Conservation (phyloP, 2,113 vertebrate genomes). For the Felis catus region F.catus_Fca126_mat1.0 CM031422.1:18140001-18140500, state of each 20-base stretch:
- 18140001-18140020: fast-evolving
- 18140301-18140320: background rate
- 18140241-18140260: background rate
- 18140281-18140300: background rate
- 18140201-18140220: background rate
- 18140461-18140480: background rate
- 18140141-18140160: no score
- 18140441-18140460: background rate
- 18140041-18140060: no score
- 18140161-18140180: background rate
- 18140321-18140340: background rate
- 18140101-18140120: background rate
- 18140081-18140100: background rate
- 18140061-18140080: background rate
- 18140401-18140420: background rate
- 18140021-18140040: background rate
- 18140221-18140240: background rate
- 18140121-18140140: fast-evolving
- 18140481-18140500: background rate
- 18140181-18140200: background rate
- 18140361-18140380: background rate
- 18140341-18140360: fast-evolving
- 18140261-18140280: fast-evolving
- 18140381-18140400: background rate
- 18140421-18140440: background rate